phyloP scores from a whole-genome alignment of 2,797 vertebrate species.

The Distichodus sexfasciatus region DNA sequence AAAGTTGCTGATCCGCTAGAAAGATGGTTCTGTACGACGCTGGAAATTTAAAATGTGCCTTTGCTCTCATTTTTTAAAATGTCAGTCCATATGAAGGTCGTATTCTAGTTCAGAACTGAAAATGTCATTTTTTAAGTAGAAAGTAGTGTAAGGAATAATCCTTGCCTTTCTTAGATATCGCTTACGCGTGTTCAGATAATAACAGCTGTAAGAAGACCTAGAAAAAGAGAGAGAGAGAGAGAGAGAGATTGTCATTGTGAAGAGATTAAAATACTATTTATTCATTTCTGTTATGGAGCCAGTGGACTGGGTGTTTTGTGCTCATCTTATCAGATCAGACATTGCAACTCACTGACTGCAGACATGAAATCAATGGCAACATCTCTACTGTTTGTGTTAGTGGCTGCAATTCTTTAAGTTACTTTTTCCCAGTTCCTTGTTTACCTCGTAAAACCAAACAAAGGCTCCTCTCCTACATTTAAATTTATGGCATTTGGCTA shows the following conservation, averaged over 20 bases:
- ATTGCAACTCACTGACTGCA: slow-evolving; percentile 20
- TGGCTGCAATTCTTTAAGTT: slow-evolving; percentile 22
- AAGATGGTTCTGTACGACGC: slow-evolving; percentile 9
- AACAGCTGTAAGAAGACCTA: neutral
- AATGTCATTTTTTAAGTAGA: slow-evolving; percentile 25
- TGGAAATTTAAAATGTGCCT: slow-evolving; percentile 1
- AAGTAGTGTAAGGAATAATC: slow-evolving; percentile 12
- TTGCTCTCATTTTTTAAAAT: slow-evolving; percentile 35
- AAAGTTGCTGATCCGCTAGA: slow-evolving; percentile 32
- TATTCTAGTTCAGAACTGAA: slow-evolving; percentile 17
- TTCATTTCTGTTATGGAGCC: slow-evolving; percentile 16
- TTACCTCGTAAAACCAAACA: neutral
- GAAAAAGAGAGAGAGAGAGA: neutral
- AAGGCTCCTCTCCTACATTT: neutral
- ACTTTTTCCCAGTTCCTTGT: neutral
- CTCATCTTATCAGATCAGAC: slow-evolving; percentile 28
- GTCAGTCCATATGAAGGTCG: slow-evolving; percentile 33
- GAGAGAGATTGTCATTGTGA: slow-evolving; percentile 4
- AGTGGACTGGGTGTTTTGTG: slow-evolving; percentile 12
- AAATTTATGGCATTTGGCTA: no score
- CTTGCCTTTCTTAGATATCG: neutral
- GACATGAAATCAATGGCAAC: slow-evolving; percentile 30
- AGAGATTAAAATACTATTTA: slow-evolving; percentile 30
- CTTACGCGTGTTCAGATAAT: neutral
- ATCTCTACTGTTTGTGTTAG: slow-evolving; percentile 36